Evolutionary conservation across 2,113 vertebrate genomes (phyloP), one percentile per base, ranked within the genome.

Genomic region (Microcebus griseorufus): DNA sequence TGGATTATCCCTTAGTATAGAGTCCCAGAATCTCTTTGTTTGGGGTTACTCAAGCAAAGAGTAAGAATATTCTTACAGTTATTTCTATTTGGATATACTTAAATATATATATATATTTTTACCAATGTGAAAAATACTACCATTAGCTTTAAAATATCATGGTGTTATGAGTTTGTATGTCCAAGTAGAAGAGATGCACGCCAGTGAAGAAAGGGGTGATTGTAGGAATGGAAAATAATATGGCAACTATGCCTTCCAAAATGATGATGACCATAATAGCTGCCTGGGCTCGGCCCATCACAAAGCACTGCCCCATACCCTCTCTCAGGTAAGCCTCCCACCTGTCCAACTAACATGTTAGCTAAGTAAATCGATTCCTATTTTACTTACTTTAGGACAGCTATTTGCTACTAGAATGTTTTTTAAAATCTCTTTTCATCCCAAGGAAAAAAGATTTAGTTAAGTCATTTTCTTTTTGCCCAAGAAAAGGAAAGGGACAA

Each of bases 401-500:
- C 29, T 37, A 42, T 81, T 73, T 90, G 64, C 29, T 69, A 83
- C 88, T 62, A n/a, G 90, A 75, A 65, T 22, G 0, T 83, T 60
- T 96, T 91, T 70, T 11, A 27, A 65, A 75, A 76, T 79, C 65
- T 45, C 88, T 82, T 96, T 96, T 95, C 75, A 93, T 84, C 39
- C 2, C 39, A 70, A 80, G 48, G 73, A 32, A 75, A 53, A 76
- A 76, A 89, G 34, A 90, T 65, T 82, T 73, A 93, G 78, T 88
- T 90, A 94, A 94, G 69, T 79, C 93, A 85, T 85, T 95, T 96
- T 91, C 73, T 94, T 97, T 93, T 89, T 80, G 89, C 12, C 70
- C 16, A 53, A 76, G 65, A 87, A 92, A 94, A 45, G 23, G 42
- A 88, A 76, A 93, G 25, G 39, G 29, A 48, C 55, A 76, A 37